Evolutionary conservation across 2,113 vertebrate genomes (phyloP).

Genomic region (Carassius auratus): DNA sequence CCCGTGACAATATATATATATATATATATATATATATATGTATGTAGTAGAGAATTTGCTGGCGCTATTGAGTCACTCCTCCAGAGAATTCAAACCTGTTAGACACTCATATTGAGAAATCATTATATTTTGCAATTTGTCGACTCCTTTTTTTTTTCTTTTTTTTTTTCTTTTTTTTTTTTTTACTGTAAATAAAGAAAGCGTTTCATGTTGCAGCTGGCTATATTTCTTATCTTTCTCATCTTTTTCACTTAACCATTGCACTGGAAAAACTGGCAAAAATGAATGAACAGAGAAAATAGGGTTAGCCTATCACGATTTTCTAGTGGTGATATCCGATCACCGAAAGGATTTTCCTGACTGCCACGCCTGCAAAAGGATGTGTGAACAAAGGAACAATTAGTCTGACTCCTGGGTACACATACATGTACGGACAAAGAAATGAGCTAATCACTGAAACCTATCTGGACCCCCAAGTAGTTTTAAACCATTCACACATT

Average conservation of each 20-base stretch:
- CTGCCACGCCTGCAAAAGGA: constrained; percentile 65
- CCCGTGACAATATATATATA: too few relatives aligned
- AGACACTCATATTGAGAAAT: constrained; percentile 18
- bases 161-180: neutral
- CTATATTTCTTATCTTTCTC: neutral
- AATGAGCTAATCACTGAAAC: constrained; percentile 31
- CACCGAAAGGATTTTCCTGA: constrained; percentile 60
- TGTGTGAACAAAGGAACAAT: constrained; percentile 73
- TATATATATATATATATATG: neutral
- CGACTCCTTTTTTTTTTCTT: neutral
- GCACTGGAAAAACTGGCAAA: neutral
- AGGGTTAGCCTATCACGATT: neutral
- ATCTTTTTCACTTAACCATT: neutral
- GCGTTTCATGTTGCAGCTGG: neutral
- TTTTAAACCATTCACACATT: constrained; percentile 1
- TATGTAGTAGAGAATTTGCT: neutral
- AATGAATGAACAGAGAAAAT: neutral
- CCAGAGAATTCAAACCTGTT: neutral
- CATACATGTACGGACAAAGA: constrained; percentile 63
- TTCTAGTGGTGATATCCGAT: neutral
- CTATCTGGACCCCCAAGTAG: constrained; percentile 13
- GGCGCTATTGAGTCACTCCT: neutral
- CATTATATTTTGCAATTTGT: constrained; percentile 9
- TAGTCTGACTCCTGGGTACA: constrained; percentile 53
- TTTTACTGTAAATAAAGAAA: neutral